Evolutionary conservation across 2,888 invertebrate genomes (phyloP).

Genomic region (Tetranychus truncatus): DNA sequence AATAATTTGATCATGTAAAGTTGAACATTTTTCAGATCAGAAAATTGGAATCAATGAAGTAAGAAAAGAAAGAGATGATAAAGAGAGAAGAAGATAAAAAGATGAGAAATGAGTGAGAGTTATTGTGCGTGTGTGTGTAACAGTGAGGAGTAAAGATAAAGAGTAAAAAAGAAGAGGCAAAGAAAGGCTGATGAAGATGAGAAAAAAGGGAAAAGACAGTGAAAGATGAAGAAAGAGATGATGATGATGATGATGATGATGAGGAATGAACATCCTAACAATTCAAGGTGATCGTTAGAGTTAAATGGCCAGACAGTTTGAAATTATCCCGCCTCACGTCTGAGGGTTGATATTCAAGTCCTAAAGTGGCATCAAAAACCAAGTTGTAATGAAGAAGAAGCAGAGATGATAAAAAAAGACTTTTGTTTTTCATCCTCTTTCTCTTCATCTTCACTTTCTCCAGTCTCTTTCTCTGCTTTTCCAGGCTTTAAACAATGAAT

Average conservation of each 20-base stretch:
- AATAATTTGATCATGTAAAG: too few relatives aligned
- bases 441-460: neutral
- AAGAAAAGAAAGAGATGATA: neutral
- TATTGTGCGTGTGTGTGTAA: too few relatives aligned
- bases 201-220: neutral
- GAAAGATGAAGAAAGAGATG: neutral
- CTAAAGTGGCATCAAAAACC: too few relatives aligned
- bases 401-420: neutral
- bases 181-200: neutral
- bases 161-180: neutral
- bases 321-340: neutral
- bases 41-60: neutral
- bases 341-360: neutral
- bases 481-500: neutral
- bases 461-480: neutral
- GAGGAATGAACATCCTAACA: neutral
- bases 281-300: neutral
- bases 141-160: neutral
- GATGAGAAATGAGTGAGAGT: too few relatives aligned
- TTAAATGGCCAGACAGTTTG: conserved; percentile 1
- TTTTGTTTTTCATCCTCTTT: neutral
- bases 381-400: neutral
- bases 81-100: neutral
- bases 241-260: neutral
- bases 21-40: neutral